Evolutionary conservation across 2,888 invertebrate genomes (phyloP).

Genomic region (Papilio elwesi): DNA sequence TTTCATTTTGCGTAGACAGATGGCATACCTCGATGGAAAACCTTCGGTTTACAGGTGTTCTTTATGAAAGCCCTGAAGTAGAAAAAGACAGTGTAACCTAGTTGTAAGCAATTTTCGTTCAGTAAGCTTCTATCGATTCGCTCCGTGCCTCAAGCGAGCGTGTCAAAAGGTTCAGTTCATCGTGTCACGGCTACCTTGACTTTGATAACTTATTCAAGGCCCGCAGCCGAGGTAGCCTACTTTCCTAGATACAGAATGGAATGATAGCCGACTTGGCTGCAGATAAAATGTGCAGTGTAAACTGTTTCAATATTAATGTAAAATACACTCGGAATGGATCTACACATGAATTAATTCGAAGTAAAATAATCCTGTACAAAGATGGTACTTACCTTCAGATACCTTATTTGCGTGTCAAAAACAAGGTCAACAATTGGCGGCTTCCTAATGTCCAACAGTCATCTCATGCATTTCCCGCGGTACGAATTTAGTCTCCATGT

Average conservation of each 20-base stretch:
- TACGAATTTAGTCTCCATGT: too few relatives aligned
- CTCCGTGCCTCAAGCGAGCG: constrained; percentile 11
- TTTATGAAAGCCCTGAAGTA: too few relatives aligned
- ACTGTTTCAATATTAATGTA: constrained; percentile 5
- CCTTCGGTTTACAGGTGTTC: too few relatives aligned
- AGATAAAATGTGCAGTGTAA: constrained; percentile 27
- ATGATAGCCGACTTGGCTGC: constrained; percentile 1
- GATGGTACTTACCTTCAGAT: too few relatives aligned
- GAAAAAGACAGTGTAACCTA: constrained; percentile 1
- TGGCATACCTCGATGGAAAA: too few relatives aligned
- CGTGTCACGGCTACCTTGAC: constrained; percentile 39
- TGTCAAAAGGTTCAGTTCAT: constrained; percentile 36
- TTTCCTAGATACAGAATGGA: constrained; percentile 14
- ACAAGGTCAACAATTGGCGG: too few relatives aligned
- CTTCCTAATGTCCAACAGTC: too few relatives aligned
- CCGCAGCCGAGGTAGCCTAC: constrained; percentile 22
- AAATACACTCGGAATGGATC: too few relatives aligned
- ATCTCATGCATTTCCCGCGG: too few relatives aligned
- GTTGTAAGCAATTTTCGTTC: constrained; percentile 15
- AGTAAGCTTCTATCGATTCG: constrained; percentile 30
- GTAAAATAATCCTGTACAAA: background rate
- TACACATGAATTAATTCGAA: constrained; percentile 20
- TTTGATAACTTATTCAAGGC: constrained; percentile 39
- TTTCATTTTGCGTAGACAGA: too few relatives aligned
- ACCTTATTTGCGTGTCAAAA: too few relatives aligned